Conservation (phyloP, 2,797 vertebrate genomes). For the Bovichtus variegatus region DNA sequence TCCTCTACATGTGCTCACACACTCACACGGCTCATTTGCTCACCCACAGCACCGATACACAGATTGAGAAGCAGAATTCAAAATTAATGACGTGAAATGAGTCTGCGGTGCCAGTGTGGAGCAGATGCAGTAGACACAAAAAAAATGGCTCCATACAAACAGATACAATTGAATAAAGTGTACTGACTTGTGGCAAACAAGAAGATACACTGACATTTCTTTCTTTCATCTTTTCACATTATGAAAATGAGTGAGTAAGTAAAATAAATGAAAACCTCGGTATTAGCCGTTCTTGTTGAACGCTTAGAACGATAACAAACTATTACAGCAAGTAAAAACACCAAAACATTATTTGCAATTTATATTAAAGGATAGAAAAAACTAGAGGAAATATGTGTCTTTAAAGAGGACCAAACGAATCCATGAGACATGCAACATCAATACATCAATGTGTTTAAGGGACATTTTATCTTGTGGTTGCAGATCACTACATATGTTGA, state of each 20-base stretch:
- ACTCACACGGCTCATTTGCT: conserved; percentile 33
- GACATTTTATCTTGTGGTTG: neutral
- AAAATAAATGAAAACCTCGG: neutral
- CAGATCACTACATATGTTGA: neutral
- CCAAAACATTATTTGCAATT: neutral
- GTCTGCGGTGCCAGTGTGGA: conserved; percentile 2
- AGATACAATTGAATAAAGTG: neutral
- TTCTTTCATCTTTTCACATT: conserved; percentile 1
- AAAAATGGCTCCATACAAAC: conserved; percentile 9
- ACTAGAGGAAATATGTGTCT: neutral
- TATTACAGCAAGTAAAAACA: neutral
- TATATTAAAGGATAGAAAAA: neutral
- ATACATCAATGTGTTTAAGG: neutral
- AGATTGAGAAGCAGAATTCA: conserved; percentile 27
- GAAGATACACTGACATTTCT: neutral
- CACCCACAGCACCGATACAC: conserved; percentile 23
- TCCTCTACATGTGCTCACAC: neutral
- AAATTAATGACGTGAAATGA: conserved; percentile 51
- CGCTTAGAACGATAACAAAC: neutral
- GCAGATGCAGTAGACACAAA: conserved; percentile 10
- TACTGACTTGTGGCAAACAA: neutral
- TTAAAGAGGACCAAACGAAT: neutral
- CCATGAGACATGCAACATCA: neutral
- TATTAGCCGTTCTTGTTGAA: neutral
- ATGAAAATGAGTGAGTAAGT: too few species aligned